Conservation (phyloP, 2,797 vertebrate genomes). For the Nothura maculosa region DNA sequence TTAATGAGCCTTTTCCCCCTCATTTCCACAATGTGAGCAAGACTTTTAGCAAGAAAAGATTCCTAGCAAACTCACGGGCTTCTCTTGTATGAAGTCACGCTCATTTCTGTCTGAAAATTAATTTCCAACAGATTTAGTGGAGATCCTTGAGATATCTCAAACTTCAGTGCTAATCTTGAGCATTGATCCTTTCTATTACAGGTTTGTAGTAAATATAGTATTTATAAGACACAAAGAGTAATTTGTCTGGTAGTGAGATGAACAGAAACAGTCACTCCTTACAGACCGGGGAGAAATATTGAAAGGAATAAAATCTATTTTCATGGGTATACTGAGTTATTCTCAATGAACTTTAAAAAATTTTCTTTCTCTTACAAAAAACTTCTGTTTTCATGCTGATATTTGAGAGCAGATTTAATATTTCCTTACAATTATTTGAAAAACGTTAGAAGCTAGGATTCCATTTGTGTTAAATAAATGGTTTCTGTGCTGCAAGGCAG, state of each 20-base stretch:
- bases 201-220: neutral
- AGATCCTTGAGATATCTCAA: neutral
- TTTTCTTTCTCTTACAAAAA: rapidly evolving
- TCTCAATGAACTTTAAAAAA: neutral
- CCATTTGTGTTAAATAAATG: neutral
- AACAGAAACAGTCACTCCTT: neutral
- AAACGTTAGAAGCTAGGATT: neutral
- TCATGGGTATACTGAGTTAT: rapidly evolving
- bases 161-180: neutral
- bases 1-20: neutral
- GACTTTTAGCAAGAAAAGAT: neutral
- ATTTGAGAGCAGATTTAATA: neutral
- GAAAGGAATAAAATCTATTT: neutral
- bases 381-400: neutral
- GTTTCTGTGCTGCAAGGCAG: neutral
- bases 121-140: neutral
- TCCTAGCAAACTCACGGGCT: neutral
- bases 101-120: neutral
- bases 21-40: neutral
- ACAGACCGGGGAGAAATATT: neutral
- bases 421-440: neutral
- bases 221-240: neutral
- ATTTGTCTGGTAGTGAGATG: neutral
- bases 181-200: neutral
- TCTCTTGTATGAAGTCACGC: neutral